Percentiles rank a stretch among this genome's conserved stretches.
phyloP scores from a whole-genome alignment of 2,797 vertebrate genomes.

The Ctenopoma multispine region DNA sequence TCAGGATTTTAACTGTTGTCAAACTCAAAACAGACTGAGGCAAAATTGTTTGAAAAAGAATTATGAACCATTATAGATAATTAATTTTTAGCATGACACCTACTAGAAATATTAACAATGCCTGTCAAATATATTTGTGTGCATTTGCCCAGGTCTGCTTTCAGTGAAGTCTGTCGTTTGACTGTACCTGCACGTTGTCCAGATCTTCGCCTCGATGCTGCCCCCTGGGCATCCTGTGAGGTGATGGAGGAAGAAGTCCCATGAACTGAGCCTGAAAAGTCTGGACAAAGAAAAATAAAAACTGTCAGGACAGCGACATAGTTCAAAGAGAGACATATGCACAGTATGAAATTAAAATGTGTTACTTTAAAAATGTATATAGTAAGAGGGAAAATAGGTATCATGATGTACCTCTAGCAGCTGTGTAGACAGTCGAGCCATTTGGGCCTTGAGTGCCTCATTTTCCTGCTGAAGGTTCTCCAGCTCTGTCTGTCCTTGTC shows the following conservation, averaged over 20 bases:
- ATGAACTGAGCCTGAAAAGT: conserved; percentile 77
- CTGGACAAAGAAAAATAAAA: conserved; percentile 43
- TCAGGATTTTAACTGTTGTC: neutral
- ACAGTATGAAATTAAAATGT: neutral
- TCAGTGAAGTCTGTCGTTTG: neutral
- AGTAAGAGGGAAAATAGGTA: neutral
- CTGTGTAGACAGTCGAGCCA: conserved; percentile 88
- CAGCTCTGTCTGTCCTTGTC: conserved; percentile 81
- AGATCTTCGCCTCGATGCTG: conserved; percentile 86
- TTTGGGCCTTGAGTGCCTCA: conserved; percentile 86
- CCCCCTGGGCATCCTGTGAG: conserved; percentile 85
- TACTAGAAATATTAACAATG: neutral
- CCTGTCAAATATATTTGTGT: neutral
- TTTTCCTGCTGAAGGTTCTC: conserved; percentile 89
- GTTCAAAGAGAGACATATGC: neutral
- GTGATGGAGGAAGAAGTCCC: conserved; percentile 81
- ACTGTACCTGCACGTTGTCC: conserved; percentile 85
- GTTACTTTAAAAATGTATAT: neutral
- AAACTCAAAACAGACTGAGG: conserved; percentile 14
- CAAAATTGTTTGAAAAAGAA: neutral
- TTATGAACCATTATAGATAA: neutral
- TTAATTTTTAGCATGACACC: neutral
- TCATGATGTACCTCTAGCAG: conserved; percentile 84
- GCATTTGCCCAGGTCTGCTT: neutral
- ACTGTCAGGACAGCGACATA: neutral